Evolutionary conservation across 2,113 vertebrate genomes (phyloP).

Genomic region (Bambusicola thoracicus): DNA sequence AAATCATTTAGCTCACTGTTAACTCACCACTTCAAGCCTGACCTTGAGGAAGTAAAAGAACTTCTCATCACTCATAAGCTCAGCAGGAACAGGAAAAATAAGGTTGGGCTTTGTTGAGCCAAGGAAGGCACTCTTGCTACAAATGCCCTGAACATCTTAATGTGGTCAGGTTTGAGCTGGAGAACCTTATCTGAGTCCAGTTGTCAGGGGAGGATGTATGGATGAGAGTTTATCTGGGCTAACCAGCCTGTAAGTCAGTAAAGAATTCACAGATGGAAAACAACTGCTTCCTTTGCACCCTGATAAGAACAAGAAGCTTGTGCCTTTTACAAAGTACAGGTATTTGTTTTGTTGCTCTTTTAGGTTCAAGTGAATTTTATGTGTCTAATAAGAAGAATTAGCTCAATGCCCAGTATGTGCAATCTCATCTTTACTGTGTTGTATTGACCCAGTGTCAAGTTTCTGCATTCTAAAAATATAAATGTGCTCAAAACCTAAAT

Average conservation of each 20-base stretch:
- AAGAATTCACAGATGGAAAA: conserved; percentile 20
- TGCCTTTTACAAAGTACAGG: background rate
- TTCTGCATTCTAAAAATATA: background rate
- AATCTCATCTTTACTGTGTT: background rate
- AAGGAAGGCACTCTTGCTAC: background rate
- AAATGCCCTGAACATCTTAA: background rate
- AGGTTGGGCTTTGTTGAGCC: background rate
- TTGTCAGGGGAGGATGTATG: conserved; percentile 44
- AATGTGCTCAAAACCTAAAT: background rate
- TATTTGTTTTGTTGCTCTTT: background rate
- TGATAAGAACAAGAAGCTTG: background rate
- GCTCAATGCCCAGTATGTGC: background rate
- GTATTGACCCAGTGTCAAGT: background rate
- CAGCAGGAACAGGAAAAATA: background rate
- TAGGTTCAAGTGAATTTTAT: background rate
- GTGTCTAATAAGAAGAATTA: background rate
- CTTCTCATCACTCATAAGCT: background rate
- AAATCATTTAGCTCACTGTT: conserved; percentile 8
- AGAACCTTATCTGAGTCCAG: conserved; percentile 32
- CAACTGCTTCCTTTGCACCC: background rate
- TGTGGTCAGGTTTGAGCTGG: conserved; percentile 19
- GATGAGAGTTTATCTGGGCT: conserved; percentile 33
- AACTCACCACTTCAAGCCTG: background rate
- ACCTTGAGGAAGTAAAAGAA: conserved; percentile 43
- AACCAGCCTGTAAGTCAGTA: conserved; percentile 34